Conservation (phyloP, 2,113 vertebrate species). For the Origma solitaria region DNA sequence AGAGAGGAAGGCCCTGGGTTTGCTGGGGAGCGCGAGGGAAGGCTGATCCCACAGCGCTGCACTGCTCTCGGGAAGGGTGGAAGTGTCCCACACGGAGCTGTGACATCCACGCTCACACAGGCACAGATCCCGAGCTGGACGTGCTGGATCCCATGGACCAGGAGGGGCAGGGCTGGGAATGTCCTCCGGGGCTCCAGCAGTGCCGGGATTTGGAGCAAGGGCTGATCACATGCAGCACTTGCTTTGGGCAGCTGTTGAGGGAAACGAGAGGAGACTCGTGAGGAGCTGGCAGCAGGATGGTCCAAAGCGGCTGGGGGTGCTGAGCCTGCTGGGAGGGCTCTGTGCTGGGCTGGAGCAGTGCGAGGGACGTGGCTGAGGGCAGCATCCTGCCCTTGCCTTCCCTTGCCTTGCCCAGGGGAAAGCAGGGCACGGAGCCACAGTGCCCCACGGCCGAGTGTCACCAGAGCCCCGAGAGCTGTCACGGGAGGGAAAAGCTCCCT, state of each 20-base stretch:
- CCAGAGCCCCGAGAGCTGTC: not conserved
- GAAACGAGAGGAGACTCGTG: not conserved
- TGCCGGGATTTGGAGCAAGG: not conserved
- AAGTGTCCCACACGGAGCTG: not conserved
- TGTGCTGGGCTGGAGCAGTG: fast-evolving
- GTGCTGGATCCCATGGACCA: not conserved
- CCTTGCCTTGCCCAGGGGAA: not conserved
- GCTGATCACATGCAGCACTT: fast-evolving
- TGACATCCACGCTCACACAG: not conserved
- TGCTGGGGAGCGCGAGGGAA: not conserved
- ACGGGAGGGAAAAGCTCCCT: not conserved
- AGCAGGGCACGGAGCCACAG: not conserved
- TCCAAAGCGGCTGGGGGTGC: not conserved
- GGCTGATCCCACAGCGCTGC: not conserved
- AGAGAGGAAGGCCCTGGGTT: fast-evolving
- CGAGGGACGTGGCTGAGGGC: not conserved
- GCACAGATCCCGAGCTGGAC: not conserved
- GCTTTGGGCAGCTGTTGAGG: not conserved
- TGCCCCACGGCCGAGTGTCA: not conserved
- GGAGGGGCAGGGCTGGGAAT: not conserved
- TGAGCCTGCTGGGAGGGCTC: not conserved
- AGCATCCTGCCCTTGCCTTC: not conserved
- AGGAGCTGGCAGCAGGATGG: not conserved
- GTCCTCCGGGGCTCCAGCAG: not conserved
- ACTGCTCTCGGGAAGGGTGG: not conserved